These are phyloP conservation scores for Poeciliopsis presidionis DNA, from an alignment of 2,797 vertebrate species.

Conservation along the genomic window DNA sequence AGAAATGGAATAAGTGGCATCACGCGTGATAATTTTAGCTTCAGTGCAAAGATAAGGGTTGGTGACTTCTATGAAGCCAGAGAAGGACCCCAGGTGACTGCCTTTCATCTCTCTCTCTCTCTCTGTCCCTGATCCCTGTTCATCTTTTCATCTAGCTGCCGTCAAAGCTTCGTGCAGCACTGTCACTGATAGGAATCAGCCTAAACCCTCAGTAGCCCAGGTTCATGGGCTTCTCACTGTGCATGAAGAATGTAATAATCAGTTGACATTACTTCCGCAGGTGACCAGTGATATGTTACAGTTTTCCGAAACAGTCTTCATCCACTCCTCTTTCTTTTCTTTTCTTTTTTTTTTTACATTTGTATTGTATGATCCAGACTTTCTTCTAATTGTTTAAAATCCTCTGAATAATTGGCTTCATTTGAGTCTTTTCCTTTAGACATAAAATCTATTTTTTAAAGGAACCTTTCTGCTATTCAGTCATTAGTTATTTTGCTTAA, in stretches of 20 bases:
- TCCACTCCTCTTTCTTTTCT: neutral
- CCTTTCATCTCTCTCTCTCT: slow-evolving; percentile 85
- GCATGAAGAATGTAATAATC: slow-evolving; percentile 80
- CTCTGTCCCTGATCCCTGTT: slow-evolving; percentile 69
- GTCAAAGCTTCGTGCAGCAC: slow-evolving; percentile 73
- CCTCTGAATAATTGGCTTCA: neutral
- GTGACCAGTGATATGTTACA: slow-evolving; percentile 69
- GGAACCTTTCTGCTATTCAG: neutral
- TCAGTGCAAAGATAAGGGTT: slow-evolving; percentile 99
- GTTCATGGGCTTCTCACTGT: slow-evolving; percentile 71
- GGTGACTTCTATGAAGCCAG: slow-evolving; percentile 99
- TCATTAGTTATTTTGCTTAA: neutral
- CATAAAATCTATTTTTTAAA: neutral
- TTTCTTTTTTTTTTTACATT: neutral
- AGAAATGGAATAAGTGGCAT: slow-evolving; percentile 99
- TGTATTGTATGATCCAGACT: neutral
- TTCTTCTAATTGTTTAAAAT: neutral
- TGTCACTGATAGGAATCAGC: slow-evolving; percentile 68
- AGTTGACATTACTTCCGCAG: slow-evolving; percentile 83
- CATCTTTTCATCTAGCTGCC: slow-evolving; percentile 77
- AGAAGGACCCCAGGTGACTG: slow-evolving; percentile 99
- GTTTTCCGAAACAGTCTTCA: slow-evolving; percentile 10
- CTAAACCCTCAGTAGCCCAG: slow-evolving; percentile 67
- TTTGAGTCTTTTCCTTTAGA: neutral
- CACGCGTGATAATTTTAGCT: slow-evolving; percentile 99